phyloP scores from a whole-genome alignment of 2,797 vertebrate genomes.

The Gastrophryne carolinensis region DNA sequence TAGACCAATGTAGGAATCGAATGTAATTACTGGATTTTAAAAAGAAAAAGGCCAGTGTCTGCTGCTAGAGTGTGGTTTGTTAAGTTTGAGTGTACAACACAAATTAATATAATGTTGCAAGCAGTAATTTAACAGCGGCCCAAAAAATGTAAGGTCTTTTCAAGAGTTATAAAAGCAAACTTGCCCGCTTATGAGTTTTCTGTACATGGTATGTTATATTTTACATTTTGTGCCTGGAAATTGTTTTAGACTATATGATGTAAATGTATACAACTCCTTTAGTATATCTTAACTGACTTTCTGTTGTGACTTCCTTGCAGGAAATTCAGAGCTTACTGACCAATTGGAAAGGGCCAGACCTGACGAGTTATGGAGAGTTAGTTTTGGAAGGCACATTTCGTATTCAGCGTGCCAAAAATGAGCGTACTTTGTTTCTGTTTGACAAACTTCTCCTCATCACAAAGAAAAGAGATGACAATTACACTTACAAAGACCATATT shows the following conservation, averaged over 20 bases:
- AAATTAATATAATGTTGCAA: no score
- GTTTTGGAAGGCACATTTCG: slow-evolving; percentile 96
- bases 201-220: not conserved
- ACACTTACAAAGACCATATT: slow-evolving; percentile 95
- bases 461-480: slow-evolving; percentile 93
- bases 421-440: slow-evolving; percentile 92
- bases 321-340: slow-evolving; percentile 96
- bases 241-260: not conserved
- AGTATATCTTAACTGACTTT: not conserved
- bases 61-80: no score
- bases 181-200: no score
- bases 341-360: slow-evolving; percentile 97
- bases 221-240: not conserved
- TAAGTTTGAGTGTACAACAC: no score
- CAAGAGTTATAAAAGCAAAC: no score
- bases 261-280: not conserved
- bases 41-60: no score
- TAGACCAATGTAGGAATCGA: no score
- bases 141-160: no score
- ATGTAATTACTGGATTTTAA: no score
- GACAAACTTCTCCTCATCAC: slow-evolving; percentile 95
- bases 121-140: no score
- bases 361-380: slow-evolving; percentile 93
- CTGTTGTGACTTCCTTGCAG: slow-evolving; percentile 62
- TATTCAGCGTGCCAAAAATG: slow-evolving; percentile 93